phyloP scores from a whole-genome alignment of 2,797 vertebrate genomes.

The Sebastes matsubarae region DNA sequence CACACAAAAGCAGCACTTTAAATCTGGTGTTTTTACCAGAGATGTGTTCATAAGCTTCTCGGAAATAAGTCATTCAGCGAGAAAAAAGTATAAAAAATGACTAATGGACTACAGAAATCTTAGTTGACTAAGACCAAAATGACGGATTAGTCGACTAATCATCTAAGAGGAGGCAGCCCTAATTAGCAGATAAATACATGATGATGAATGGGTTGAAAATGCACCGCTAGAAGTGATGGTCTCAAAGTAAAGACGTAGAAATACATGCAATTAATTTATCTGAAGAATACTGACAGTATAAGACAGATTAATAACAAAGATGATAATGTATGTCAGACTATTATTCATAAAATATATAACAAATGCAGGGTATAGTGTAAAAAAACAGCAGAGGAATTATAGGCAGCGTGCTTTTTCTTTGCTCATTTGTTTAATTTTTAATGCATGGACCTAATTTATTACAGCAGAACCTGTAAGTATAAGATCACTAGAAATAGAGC shows the following conservation, averaged over 20 bases:
- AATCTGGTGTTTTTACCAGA: too few species aligned
- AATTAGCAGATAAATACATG: not conserved
- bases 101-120: not conserved
- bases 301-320: not conserved
- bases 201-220: not conserved
- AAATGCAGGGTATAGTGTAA: not conserved
- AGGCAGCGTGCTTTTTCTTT: not conserved
- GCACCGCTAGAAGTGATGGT: not conserved
- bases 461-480: not conserved
- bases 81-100: not conserved
- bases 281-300: not conserved
- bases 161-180: too few species aligned
- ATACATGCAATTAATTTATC: not conserved
- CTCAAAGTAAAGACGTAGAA: not conserved
- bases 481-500: not conserved
- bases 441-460: constrained; percentile 35
- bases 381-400: not conserved
- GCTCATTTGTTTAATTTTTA: constrained; percentile 27
- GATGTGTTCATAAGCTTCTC: too few species aligned
- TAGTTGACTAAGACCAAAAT: too few species aligned
- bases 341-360: not conserved
- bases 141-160: too few species aligned
- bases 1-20: too few species aligned
- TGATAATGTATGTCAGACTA: not conserved
- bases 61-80: not conserved